Percentiles rank a stretch among this genome's conserved stretches.
phyloP scores from a whole-genome alignment of 2,888 invertebrate species.

The Parnassius mnemosyne region DNA sequence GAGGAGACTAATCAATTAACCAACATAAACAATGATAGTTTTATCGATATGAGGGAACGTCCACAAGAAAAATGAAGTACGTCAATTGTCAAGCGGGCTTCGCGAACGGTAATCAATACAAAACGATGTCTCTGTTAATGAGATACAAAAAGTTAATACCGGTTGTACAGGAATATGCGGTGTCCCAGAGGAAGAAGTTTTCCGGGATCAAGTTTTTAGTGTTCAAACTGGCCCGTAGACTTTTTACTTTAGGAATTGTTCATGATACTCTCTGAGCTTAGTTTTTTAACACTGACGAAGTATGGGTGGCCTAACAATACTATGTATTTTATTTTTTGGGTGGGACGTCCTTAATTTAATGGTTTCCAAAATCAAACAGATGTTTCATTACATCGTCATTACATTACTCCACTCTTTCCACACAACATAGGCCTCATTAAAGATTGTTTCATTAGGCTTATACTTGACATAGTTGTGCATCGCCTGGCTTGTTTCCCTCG shows the following conservation, averaged over 20 bases:
- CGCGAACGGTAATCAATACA: not conserved
- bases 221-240: not conserved
- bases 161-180: not conserved
- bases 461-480: too few relatives aligned
- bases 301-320: too few relatives aligned
- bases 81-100: not conserved
- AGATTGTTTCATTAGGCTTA: too few relatives aligned
- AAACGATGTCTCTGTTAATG: conserved; percentile 5
- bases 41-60: too few relatives aligned
- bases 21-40: too few relatives aligned
- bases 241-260: not conserved
- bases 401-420: not conserved
- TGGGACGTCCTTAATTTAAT: too few relatives aligned
- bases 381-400: not conserved
- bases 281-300: not conserved
- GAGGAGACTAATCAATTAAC: too few relatives aligned
- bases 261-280: not conserved
- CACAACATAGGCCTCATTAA: too few relatives aligned
- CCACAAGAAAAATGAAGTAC: not conserved
- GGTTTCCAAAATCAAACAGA: not conserved
- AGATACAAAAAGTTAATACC: conserved; percentile 15
- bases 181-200: conserved; percentile 9
- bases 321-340: too few relatives aligned
- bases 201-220: conserved; percentile 21
- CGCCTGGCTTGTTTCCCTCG: too few relatives aligned